A percentile compares a stretch with the other conserved stretches of the same genome.
These are phyloP conservation scores for Heloderma charlesbogerti DNA, from an alignment of 2,113 vertebrate genomes.

Conservation along the genomic window DNA sequence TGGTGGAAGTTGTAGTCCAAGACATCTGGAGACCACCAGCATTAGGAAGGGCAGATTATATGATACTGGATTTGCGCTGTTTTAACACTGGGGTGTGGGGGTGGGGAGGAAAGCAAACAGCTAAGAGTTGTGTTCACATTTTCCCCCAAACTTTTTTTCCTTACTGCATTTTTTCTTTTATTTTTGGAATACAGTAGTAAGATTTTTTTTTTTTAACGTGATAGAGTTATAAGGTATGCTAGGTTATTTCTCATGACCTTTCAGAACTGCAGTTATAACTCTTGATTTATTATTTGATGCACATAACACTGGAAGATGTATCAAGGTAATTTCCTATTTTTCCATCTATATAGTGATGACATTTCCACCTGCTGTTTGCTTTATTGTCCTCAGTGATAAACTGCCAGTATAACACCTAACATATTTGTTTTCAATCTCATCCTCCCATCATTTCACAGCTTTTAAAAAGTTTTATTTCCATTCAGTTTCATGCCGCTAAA, in stretches of 20 bases:
- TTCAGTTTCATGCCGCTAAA: neutral
- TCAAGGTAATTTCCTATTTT: constrained; percentile 22
- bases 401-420: constrained; percentile 8
- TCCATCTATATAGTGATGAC: constrained; percentile 11
- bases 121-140: neutral
- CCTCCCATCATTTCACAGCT: constrained; percentile 6
- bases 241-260: neutral
- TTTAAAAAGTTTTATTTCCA: constrained; percentile 20
- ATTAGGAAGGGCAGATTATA: neutral
- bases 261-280: constrained; percentile 9
- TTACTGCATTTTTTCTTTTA: neutral
- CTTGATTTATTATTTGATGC: constrained; percentile 10
- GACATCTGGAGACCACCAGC: neutral
- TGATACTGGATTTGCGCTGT: neutral
- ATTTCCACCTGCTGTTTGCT: constrained; percentile 23
- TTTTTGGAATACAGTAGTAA: neutral
- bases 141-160: neutral
- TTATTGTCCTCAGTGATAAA: constrained; percentile 17
- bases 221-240: constrained; percentile 4
- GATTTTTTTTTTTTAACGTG: too few relatives aligned
- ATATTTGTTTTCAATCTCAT: constrained; percentile 27
- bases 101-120: too few relatives aligned
- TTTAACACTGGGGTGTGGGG: neutral
- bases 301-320: neutral
- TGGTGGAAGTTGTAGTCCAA: neutral